Conservation (phyloP, 2,888 invertebrate species). For the Hirtodrosophila trivittata region DNA sequence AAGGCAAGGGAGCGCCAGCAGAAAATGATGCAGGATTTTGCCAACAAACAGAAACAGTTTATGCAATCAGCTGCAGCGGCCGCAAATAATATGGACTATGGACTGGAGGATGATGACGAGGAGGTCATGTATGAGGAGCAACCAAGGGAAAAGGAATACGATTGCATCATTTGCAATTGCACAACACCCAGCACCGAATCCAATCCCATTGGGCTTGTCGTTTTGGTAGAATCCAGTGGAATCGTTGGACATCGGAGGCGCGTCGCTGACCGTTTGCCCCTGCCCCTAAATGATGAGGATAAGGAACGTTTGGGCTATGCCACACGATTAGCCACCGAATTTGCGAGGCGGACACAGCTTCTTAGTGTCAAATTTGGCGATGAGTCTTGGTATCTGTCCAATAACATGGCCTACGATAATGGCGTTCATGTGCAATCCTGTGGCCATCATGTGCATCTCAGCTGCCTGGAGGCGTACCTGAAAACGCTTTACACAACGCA, state of each 20-base stretch:
- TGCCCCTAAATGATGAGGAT: conserved; percentile 88
- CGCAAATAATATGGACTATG: conserved; percentile 86
- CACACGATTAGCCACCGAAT: conserved; percentile 89
- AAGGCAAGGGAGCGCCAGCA: conserved; percentile 95
- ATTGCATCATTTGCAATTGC: conserved; percentile 98
- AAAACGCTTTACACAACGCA: conserved; percentile 92
- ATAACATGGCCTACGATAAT: conserved; percentile 94
- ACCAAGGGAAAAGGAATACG: conserved; percentile 89
- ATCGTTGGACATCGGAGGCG: conserved; percentile 91
- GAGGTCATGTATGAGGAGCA: conserved; percentile 86
- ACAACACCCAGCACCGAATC: conserved; percentile 93
- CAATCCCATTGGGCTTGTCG: conserved; percentile 94
- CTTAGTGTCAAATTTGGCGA: conserved; percentile 91
- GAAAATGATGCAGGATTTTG: conserved; percentile 96
- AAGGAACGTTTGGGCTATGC: conserved; percentile 85
- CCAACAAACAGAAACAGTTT: conserved; percentile 94
- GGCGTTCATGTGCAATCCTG: conserved; percentile 97
- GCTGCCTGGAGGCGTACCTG: conserved; percentile 96
- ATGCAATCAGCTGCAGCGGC: conserved; percentile 88
- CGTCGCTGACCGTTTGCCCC: conserved; percentile 80
- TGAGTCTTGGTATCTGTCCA: conserved; percentile 91
- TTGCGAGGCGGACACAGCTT: conserved; percentile 90
- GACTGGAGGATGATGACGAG: conserved; percentile 84
- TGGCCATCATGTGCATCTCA: conserved; percentile 98
- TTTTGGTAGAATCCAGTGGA: conserved; percentile 93